Evolutionary conservation across 2,113 vertebrate species (phyloP), one percentile per base, ranked within the genome.

Genomic region (Pionites leucogaster): DNA sequence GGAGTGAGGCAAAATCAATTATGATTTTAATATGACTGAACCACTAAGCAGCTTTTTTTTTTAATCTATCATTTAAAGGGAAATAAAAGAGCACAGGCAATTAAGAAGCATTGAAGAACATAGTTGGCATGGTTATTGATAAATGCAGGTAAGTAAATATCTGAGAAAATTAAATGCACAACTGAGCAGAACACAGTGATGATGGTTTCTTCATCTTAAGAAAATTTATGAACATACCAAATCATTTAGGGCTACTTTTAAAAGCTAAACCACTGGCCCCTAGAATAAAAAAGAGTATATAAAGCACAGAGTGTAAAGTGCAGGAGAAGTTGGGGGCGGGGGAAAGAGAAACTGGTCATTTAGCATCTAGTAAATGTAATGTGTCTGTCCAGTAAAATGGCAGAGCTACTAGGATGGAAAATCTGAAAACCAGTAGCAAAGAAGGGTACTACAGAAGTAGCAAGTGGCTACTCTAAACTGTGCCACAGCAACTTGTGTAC

Each of bases 1-100:
- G 93, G 91, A 97, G 86, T 77, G 93, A 95, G 94, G 95, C 95
- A 96, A 97, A 96, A 97, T 93, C 95, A 97, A 96, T 96, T 97
- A 97, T 49, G 88, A 94, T 96, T 97, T 97, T 97, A 96, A 96
- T 97, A 95, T 93, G 87, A 96, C 84, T 95, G 75, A 93, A 81
- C 80, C 78, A 52, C 87, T 92, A 95, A 93, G 82, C 72, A 90
- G 39, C 37, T 78, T 89, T 96, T 80, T 96, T 57, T 86, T 93
- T 41, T 7, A 86, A 28, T 74, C 70, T 75, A 3, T 82, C 70
- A 1, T 96, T 94, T 95, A 95, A 95, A 94, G 60, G 59, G 74
- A 94, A 96, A 96, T 93, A 90, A 92, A 95, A 86, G 41, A 52
- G 23, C 71, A 82, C 60, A 52, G 82, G 80, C 52, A 86, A 93